Evolutionary conservation across 2,888 invertebrate genomes (phyloP).

Genomic region (Lycocerus yunnanus): DNA sequence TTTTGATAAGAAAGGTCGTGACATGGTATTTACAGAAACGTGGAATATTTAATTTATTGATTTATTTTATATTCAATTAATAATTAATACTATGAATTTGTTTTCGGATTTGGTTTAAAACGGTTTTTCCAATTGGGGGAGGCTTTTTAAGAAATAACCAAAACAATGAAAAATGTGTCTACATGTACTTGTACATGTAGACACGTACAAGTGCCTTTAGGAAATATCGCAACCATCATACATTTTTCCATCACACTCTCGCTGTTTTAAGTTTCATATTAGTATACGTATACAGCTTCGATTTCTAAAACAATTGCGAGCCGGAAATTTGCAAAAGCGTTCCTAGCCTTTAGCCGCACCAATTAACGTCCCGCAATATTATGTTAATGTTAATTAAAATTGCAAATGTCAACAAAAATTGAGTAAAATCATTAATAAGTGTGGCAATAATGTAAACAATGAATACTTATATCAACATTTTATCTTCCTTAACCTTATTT

Average conservation of each 20-base stretch:
- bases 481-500: neutral
- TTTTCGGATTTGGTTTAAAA: neutral
- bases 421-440: neutral
- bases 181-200: too few relatives aligned
- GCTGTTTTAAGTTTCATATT: too few relatives aligned
- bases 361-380: neutral
- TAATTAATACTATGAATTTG: too few relatives aligned
- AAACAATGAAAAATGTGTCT: too few relatives aligned
- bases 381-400: neutral
- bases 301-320: too few relatives aligned
- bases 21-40: conserved; percentile 13
- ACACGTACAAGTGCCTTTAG: too few relatives aligned
- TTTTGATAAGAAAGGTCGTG: conserved; percentile 27
- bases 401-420: neutral
- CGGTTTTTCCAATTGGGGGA: neutral
- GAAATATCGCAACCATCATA: too few relatives aligned
- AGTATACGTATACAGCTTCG: too few relatives aligned
- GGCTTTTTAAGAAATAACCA: too few relatives aligned
- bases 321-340: too few relatives aligned
- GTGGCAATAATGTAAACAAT: neutral
- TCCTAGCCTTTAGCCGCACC: too few relatives aligned
- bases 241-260: too few relatives aligned
- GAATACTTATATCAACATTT: neutral
- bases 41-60: conserved; percentile 10
- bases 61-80: neutral